A percentile compares a stretch with the other conserved stretches of the same genome.
phyloP scores from a whole-genome alignment of 2,113 vertebrate species.

The Tilapia sparmanii region DNA sequence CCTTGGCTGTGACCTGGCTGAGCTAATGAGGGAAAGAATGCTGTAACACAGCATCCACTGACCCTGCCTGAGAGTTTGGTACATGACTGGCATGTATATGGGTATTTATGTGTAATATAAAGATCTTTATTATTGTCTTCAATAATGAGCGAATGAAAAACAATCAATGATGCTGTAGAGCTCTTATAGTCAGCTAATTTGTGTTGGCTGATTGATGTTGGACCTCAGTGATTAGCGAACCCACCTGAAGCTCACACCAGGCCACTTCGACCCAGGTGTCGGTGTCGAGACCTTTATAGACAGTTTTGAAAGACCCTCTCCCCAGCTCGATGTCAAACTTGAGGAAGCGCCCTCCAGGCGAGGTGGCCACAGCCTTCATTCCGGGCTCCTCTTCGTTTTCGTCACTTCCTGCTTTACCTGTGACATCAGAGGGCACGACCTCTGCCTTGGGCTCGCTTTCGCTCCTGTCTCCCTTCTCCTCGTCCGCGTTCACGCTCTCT shows the following conservation, averaged over 20 bases:
- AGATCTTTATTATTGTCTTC: background rate
- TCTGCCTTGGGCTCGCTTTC: conserved; percentile 32
- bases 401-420: conserved; percentile 74
- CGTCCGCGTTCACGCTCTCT: conserved; percentile 44
- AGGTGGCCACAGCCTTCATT: conserved; percentile 95
- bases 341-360: conserved; percentile 91
- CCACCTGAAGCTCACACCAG: conserved; percentile 99
- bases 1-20: background rate
- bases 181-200: background rate
- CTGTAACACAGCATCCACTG: background rate
- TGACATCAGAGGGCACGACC: conserved; percentile 54
- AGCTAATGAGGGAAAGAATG: background rate
- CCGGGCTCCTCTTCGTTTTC: conserved; percentile 92
- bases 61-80: background rate
- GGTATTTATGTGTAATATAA: background rate
- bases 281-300: conserved; percentile 96
- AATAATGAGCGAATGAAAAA: background rate
- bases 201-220: background rate
- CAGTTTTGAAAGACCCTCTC: conserved; percentile 96
- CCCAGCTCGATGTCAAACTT: conserved; percentile 99
- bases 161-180: background rate
- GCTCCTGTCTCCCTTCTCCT: conserved; percentile 42
- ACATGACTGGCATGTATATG: background rate
- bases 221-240: conserved; percentile 3
- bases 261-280: conserved; percentile 98